A percentile compares a stretch with the other conserved stretches of the same genome.
Conservation (phyloP, 2,888 invertebrate genomes). For the Chalcis sispes region DNA sequence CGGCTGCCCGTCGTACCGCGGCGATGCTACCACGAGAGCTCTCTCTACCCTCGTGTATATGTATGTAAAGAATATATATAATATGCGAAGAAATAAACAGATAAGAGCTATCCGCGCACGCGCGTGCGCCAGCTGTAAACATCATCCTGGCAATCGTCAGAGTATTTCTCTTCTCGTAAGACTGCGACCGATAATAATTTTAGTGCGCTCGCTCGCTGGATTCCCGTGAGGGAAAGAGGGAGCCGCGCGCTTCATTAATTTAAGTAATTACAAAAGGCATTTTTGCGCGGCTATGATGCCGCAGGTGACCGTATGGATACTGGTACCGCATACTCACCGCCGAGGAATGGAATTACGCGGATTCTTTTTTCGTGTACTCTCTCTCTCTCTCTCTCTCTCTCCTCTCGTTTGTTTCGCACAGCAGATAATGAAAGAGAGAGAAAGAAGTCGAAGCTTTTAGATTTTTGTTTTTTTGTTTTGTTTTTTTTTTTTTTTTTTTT, state of each 20-base stretch:
- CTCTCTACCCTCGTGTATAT: too few species aligned
- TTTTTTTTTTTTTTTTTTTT: conserved; percentile 12
- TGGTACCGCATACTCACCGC: conserved; percentile 7
- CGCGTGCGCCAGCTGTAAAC: conserved; percentile 31
- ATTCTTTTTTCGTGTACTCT: conserved; percentile 5
- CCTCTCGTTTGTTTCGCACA: neutral
- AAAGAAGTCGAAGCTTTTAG: neutral
- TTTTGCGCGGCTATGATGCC: conserved; percentile 11
- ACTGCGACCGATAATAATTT: conserved; percentile 54
- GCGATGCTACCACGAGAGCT: too few species aligned
- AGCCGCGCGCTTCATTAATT: conserved; percentile 48
- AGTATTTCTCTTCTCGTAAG: conserved; percentile 12
- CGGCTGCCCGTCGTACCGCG: conserved; percentile 3
- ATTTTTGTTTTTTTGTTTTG: neutral
- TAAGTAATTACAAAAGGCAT: conserved; percentile 49
- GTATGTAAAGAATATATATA: too few species aligned
- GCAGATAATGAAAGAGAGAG: neutral
- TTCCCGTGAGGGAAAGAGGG: conserved; percentile 10
- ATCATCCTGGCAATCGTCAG: conserved; percentile 45
- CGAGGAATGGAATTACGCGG: conserved; percentile 6
- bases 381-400: neutral
- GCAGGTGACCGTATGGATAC: neutral
- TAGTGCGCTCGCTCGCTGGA: conserved; percentile 20
- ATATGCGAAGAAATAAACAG: conserved; percentile 41
- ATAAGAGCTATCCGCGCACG: conserved; percentile 29